These are phyloP conservation scores for Progne subis DNA, from an alignment of 2,113 vertebrate genomes.

Conservation along the genomic window DNA sequence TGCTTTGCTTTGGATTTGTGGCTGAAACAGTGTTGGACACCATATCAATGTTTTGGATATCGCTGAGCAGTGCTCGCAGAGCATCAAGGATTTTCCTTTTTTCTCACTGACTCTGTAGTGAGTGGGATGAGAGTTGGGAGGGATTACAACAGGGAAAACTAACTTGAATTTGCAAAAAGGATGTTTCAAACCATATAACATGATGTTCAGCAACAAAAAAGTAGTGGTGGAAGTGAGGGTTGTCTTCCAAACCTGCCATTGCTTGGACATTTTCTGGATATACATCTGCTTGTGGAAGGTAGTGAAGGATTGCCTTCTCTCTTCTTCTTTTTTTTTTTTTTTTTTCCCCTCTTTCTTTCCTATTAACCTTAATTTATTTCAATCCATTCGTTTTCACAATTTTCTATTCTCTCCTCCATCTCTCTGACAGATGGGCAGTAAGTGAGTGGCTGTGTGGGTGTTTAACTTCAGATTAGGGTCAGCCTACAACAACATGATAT, in stretches of 20 bases:
- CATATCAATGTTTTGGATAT: background rate
- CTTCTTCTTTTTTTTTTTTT: background rate
- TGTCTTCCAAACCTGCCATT: background rate
- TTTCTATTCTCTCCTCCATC: background rate
- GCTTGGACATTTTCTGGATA: background rate
- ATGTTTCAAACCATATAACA: background rate
- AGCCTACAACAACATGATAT: accelerated
- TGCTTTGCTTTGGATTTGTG: background rate
- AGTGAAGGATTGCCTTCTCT: background rate
- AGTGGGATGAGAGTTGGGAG: background rate
- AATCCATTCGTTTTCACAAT: background rate
- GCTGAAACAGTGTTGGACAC: background rate
- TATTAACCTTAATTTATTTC: background rate
- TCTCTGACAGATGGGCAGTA: background rate
- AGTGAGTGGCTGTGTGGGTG: background rate
- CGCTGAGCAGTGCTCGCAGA: background rate
- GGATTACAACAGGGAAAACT: background rate
- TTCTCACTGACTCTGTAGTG: background rate
- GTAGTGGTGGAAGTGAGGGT: accelerated
- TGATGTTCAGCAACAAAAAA: background rate
- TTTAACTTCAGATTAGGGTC: background rate
- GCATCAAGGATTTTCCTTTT: background rate
- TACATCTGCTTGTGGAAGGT: background rate
- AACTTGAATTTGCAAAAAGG: background rate
- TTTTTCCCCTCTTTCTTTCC: background rate